Conservation (phyloP, 2,113 vertebrate genomes). For the Petroica traversi region DNA sequence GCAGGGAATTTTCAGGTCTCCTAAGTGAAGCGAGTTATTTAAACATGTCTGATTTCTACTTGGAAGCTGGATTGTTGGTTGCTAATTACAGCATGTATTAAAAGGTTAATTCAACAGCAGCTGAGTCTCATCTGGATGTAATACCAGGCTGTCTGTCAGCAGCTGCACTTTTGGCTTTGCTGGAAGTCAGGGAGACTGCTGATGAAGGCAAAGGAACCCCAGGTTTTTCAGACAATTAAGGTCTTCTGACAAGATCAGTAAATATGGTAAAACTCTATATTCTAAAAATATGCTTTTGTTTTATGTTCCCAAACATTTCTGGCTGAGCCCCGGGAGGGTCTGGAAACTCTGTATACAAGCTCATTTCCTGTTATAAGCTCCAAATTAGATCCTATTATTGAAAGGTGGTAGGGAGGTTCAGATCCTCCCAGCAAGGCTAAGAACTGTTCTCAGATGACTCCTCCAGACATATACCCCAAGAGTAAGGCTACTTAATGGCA, state of each 20-base stretch:
- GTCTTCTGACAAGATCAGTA: constrained; percentile 37
- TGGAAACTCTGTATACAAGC: constrained; percentile 29
- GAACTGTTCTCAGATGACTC: neutral
- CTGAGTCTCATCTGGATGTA: neutral
- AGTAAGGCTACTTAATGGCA: neutral
- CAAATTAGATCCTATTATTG: constrained; percentile 11
- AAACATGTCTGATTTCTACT: neutral
- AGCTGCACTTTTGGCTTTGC: neutral
- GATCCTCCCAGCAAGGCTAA: neutral
- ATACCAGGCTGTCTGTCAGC: neutral
- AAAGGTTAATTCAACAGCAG: neutral
- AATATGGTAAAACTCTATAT: constrained; percentile 34
- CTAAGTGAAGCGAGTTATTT: neutral
- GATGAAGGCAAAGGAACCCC: neutral
- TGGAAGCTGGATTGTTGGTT: neutral
- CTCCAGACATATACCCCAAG: neutral
- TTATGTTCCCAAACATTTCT: constrained; percentile 40
- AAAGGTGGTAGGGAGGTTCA: constrained; percentile 1
- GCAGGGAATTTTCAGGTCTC: neutral
- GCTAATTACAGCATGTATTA: neutral
- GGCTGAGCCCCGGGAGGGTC: neutral
- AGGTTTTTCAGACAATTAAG: constrained; percentile 41
- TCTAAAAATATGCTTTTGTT: constrained; percentile 50
- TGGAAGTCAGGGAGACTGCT: neutral
- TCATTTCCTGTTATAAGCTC: constrained; percentile 26